Conservation (phyloP, 2,797 vertebrate species). For the Ctenosaura bakeri region DNA sequence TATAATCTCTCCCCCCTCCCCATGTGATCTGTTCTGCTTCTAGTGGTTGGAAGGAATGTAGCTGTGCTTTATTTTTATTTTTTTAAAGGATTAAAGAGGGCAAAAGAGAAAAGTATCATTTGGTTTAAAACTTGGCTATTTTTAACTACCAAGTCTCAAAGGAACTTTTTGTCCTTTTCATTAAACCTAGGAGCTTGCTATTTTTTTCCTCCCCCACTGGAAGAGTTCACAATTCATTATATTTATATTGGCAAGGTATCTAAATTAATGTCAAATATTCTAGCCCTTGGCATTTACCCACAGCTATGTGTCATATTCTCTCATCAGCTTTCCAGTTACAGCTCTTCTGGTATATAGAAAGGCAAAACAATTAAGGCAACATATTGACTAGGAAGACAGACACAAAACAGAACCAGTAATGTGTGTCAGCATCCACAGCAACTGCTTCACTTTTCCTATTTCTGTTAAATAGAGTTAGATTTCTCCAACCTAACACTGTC, state of each 20-base stretch:
- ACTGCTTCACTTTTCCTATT: not conserved
- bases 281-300: not conserved
- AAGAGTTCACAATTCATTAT: not conserved
- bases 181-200: not conserved
- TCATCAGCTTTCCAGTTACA: rapidly evolving
- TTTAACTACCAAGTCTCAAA: constrained; percentile 33
- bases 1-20: constrained; percentile 27
- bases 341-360: rapidly evolving
- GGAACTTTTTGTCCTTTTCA: not conserved
- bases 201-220: constrained; percentile 23
- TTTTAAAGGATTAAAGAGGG: constrained; percentile 29
- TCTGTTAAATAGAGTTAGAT: not conserved
- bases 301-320: not conserved
- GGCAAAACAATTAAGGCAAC: not conserved
- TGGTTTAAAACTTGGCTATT: constrained; percentile 39
- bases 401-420: not conserved
- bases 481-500: not conserved
- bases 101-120: constrained; percentile 26
- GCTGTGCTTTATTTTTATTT: not conserved
- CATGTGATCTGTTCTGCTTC: constrained; percentile 44
- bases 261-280: not conserved
- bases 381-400: rapidly evolving
- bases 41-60: constrained; percentile 51
- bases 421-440: rapidly evolving
- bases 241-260: constrained; percentile 24